phyloP scores from a whole-genome alignment of 2,888 invertebrate species.

The Orthosia incerta region DNA sequence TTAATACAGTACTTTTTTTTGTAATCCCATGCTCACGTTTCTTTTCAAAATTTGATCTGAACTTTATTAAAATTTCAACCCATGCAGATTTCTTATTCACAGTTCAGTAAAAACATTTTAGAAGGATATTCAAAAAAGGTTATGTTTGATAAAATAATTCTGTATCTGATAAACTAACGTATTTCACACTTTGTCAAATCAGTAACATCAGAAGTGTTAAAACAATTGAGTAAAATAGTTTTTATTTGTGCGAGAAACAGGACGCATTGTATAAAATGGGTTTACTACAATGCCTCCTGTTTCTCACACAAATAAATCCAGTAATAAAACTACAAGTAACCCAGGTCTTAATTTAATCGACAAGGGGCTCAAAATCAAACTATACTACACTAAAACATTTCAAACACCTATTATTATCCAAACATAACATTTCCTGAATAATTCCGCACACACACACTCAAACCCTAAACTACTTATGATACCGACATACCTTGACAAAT shows the following conservation, averaged over 20 bases:
- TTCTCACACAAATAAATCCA: no score
- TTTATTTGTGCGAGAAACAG: no score
- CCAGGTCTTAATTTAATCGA: neutral
- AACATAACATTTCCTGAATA: slow-evolving; percentile 57
- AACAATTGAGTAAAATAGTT: neutral
- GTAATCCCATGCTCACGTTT: slow-evolving; percentile 65
- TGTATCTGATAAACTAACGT: neutral
- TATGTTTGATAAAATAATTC: slow-evolving; percentile 4
- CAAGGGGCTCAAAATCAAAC: neutral
- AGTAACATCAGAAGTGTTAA: neutral
- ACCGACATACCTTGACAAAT: slow-evolving; percentile 97
- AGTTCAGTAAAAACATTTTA: slow-evolving; percentile 11
- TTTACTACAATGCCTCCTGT: no score
- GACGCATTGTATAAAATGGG: neutral
- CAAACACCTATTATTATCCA: neutral
- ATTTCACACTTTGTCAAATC: neutral
- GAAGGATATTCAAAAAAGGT: slow-evolving; percentile 36
- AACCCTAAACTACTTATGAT: slow-evolving; percentile 26
- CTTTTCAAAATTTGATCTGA: slow-evolving; percentile 27
- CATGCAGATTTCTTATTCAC: slow-evolving; percentile 45
- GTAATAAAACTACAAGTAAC: neutral
- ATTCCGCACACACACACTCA: slow-evolving; percentile 29
- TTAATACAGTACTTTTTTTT: neutral
- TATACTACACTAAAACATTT: neutral
- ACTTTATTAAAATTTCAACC: slow-evolving; percentile 32